Percentiles rank a stretch among this genome's conserved stretches.
phyloP scores from a whole-genome alignment of 2,888 invertebrate species.

The Sinhomidia bicolor region DNA sequence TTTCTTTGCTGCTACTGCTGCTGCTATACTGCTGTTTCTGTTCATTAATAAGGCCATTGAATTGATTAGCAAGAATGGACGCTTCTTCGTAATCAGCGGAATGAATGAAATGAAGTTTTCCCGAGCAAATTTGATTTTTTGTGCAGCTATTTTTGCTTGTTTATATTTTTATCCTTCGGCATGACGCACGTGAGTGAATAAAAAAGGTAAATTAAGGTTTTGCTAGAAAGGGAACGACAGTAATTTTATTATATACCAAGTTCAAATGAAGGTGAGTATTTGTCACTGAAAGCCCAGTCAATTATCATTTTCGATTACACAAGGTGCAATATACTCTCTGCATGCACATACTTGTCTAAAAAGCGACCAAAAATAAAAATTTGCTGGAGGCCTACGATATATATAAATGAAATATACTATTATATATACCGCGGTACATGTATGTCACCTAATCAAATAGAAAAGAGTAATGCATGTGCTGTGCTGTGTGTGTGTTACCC shows the following conservation, averaged over 20 bases:
- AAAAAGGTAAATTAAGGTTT: neutral
- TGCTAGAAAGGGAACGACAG: neutral
- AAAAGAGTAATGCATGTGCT: too few relatives aligned
- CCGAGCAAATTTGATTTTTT: neutral
- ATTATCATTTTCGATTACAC: neutral
- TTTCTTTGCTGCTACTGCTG: neutral
- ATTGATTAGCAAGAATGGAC: neutral
- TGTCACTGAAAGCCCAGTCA: neutral
- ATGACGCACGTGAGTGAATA: neutral
- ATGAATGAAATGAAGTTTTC: constrained; percentile 7
- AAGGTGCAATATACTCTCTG: too few relatives aligned
- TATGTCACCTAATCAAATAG: too few relatives aligned
- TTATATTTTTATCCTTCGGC: neutral
- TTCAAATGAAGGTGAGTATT: neutral
- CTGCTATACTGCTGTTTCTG: neutral
- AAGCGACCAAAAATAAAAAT: too few relatives aligned
- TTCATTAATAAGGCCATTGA: neutral
- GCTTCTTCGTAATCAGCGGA: neutral
- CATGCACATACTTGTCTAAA: too few relatives aligned
- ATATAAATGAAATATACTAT: too few relatives aligned
- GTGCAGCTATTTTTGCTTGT: neutral
- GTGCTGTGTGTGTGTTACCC: too few relatives aligned
- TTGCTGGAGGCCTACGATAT: too few relatives aligned
- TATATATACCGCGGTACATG: too few relatives aligned
- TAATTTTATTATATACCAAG: constrained; percentile 1